phyloP scores from a whole-genome alignment of 2,113 vertebrate species.

The Mesocricetus auratus region DNA sequence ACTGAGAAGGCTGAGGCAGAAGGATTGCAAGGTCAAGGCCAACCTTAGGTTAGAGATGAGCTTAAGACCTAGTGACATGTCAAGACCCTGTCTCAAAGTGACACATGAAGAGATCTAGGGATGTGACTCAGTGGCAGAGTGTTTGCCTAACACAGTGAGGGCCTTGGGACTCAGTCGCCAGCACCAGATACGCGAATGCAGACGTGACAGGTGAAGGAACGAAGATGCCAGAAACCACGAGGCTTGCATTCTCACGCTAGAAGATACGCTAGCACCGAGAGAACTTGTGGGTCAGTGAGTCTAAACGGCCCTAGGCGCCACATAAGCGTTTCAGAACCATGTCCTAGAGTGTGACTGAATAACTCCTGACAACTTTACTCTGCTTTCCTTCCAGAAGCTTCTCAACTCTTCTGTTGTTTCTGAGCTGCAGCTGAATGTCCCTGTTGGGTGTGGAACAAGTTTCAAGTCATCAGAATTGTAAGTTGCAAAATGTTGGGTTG shows the following conservation, averaged over 20 bases:
- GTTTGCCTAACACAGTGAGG: not conserved
- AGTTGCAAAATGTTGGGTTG: not conserved
- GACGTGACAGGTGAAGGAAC: not conserved
- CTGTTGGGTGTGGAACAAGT: not conserved
- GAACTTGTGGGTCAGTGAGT: fast-evolving
- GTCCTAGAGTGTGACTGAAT: not conserved
- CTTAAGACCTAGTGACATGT: not conserved
- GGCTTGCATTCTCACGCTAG: not conserved
- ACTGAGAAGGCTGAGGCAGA: not conserved
- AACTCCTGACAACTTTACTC: constrained; percentile 29
- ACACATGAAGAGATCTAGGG: not conserved
- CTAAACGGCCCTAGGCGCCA: not conserved
- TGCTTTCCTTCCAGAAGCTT: constrained; percentile 66
- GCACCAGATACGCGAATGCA: not conserved
- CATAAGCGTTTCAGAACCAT: not conserved
- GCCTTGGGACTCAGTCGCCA: not conserved
- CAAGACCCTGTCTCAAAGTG: not conserved
- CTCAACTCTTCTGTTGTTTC: not conserved
- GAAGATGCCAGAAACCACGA: not conserved
- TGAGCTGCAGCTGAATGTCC: not conserved
- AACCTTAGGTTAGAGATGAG: not conserved
- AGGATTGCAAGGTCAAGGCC: not conserved
- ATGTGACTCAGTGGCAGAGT: not conserved
- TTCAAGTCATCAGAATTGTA: constrained; percentile 8
- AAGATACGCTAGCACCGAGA: not conserved